Evolutionary conservation across 2,113 vertebrate genomes (phyloP), one percentile per base, ranked within the genome.

Genomic region (Pachyramphus minor): DNA sequence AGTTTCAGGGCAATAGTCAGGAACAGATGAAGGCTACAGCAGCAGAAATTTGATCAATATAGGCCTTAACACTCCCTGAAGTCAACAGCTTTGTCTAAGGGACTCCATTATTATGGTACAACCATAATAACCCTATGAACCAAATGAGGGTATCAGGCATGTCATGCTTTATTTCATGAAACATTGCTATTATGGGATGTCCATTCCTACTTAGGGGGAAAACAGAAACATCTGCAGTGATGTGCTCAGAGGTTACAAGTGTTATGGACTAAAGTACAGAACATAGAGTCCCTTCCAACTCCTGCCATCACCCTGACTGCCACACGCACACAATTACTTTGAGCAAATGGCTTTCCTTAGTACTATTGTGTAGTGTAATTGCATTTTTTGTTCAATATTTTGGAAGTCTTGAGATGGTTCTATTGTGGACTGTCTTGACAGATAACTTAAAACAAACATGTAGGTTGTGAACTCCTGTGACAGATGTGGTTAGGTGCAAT

Each of bases 251-350:
- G 3, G 2, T 47, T 14, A 81, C 28, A 59, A 68, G 27, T 62
- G 49, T 14, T 16, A 58, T 19, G 22, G 47, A 50, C 66, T 67
- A 18, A 86, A 45, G 28, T 59, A 59, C 30, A 77, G 80, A 39
- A 42, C 25, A 66, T 0, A n/a, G 50, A 67, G 18, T 3, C 42
- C 44, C 24, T 82, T 82, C 53, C 44, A 68, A 60, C 9, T 52
- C 35, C 71, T 64, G 30, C 25, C 5, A 6, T 78, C 56, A 56
- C 17, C 18, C 39, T 0, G 0, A 42, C 19, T 2, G 2, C 52
- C 45, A 68, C 45, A 45, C 3, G 25, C 58, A 84, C 30, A 20
- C 2, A 6, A 14, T 33, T 64, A 14, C 11, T 59, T 55, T 24
- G 35, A 89, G 35, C 35, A 80, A 14, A 50, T 23, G 39, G 37